A percentile compares a stretch with the other conserved stretches of the same genome.
These are phyloP conservation scores for Amblyjoppa fuscipennis DNA, from an alignment of 2,888 invertebrate species.

Conservation along the genomic window DNA sequence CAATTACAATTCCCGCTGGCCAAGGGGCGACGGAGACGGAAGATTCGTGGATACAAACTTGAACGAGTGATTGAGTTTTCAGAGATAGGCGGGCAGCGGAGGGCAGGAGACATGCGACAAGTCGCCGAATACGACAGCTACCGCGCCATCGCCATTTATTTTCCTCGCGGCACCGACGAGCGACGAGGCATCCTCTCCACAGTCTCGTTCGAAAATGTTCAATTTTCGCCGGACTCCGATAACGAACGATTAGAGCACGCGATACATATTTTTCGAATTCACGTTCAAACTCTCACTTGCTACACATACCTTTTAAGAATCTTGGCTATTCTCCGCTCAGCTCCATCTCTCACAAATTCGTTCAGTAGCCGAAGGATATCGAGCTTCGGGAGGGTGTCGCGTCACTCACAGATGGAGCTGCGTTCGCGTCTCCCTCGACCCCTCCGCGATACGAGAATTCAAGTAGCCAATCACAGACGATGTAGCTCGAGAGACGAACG, in stretches of 20 bases:
- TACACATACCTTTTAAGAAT: slow-evolving; percentile 63
- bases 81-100: background rate
- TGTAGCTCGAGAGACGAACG: background rate
- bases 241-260: slow-evolving; percentile 20
- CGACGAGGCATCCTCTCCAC: slow-evolving; percentile 1
- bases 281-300: slow-evolving; percentile 40
- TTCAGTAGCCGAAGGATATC: slow-evolving; percentile 78
- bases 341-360: slow-evolving; percentile 81
- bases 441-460: background rate
- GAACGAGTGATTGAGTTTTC: slow-evolving; percentile 4
- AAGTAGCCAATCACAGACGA: background rate
- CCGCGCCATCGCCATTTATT: slow-evolving; percentile 65
- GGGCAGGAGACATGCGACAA: slow-evolving; percentile 46
- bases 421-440: slow-evolving; percentile 9
- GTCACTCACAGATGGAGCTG: slow-evolving; percentile 81
- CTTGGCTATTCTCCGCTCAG: slow-evolving; percentile 75
- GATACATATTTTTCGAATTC: slow-evolving; percentile 34
- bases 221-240: slow-evolving; percentile 44
- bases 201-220: slow-evolving; percentile 9
- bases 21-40: background rate
- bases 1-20: background rate
- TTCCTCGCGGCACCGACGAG: slow-evolving; percentile 24
- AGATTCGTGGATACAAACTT: slow-evolving; percentile 15
- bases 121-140: slow-evolving; percentile 36
- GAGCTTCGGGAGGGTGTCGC: slow-evolving; percentile 76